Percentiles rank a stretch among this genome's conserved stretches.
phyloP scores from a whole-genome alignment of 1,140 invertebrate genomes.

The Nomia melanderi region DNA sequence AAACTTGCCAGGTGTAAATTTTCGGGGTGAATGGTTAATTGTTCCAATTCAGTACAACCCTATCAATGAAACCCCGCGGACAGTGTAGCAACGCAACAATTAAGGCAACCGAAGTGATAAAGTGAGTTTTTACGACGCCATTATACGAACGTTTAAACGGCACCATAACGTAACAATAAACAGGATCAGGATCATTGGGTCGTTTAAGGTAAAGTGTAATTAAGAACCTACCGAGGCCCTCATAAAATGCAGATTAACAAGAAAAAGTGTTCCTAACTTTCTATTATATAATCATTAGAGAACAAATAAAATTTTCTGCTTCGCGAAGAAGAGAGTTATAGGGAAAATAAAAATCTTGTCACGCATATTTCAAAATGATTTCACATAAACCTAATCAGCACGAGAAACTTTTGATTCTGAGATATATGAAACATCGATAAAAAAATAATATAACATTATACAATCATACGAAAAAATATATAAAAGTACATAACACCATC shows the following conservation, averaged over 20 bases:
- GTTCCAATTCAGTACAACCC: neutral
- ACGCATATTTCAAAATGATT: no score
- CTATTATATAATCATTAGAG: no score
- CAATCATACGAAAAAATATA: no score
- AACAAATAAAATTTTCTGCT: no score
- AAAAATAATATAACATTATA: no score
- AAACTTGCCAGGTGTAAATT: neutral
- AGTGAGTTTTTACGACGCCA: neutral
- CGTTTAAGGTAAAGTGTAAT: neutral
- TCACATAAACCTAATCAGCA: no score
- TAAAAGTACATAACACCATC: no score
- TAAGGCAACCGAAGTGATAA: neutral
- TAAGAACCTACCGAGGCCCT: neutral
- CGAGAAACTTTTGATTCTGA: no score
- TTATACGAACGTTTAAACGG: constrained; percentile 2
- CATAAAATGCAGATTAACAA: neutral
- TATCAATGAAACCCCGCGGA: neutral
- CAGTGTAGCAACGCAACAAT: neutral
- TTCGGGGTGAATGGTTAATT: neutral
- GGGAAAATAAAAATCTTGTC: no score
- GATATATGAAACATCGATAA: no score
- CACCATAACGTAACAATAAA: neutral
- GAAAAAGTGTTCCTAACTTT: no score
- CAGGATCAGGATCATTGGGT: neutral
- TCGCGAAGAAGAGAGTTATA: no score